Percentiles rank a stretch among this genome's conserved stretches.
phyloP scores from a whole-genome alignment of 2,888 invertebrate species.

The Crematogaster levior region DNA sequence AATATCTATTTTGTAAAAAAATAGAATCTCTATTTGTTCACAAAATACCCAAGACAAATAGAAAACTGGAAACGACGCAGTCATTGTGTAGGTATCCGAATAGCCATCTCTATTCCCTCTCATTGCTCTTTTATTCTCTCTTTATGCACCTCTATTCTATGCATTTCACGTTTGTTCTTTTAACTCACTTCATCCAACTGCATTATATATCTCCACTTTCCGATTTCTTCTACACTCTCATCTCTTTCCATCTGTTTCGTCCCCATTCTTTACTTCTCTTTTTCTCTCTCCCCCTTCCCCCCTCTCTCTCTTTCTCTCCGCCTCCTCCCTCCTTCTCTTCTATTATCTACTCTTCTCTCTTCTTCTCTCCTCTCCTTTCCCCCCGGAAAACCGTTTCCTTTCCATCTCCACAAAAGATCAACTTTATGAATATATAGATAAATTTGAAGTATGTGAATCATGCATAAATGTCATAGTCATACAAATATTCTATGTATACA shows the following conservation, averaged over 20 bases:
- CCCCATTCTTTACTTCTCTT: neutral
- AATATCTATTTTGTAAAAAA: too few species aligned
- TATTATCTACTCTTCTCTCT: neutral
- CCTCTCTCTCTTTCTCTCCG: neutral
- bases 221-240: slow-evolving; percentile 5
- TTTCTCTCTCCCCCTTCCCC: neutral
- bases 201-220: slow-evolving; percentile 20
- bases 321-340: neutral
- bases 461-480: neutral
- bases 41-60: neutral
- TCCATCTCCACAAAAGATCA: neutral
- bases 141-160: neutral
- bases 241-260: neutral
- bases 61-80: neutral
- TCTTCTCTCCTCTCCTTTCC: neutral
- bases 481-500: neutral
- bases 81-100: neutral
- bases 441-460: neutral
- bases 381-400: neutral
- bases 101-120: neutral
- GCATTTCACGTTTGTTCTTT: neutral
- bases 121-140: slow-evolving; percentile 2
- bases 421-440: neutral
- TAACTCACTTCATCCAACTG: slow-evolving; percentile 9
- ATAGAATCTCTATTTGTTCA: too few species aligned